Base-by-base conservation (phyloP, 2,113 vertebrate genomes). In the Phaethornis superciliosus region DNA sequence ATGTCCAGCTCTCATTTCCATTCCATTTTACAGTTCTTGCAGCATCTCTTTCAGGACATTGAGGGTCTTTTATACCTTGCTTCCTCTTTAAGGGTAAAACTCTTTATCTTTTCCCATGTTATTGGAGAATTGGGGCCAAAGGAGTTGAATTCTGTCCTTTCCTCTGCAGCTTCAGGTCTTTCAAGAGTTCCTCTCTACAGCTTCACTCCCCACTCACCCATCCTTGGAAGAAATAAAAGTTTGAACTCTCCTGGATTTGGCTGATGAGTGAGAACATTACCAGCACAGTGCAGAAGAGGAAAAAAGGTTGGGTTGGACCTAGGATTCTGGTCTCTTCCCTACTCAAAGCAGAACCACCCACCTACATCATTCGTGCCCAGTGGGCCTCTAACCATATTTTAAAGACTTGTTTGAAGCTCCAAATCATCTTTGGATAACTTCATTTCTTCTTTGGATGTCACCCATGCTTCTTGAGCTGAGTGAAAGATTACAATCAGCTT, bases 281-380 rank as follows among this genome's bases (percentile, higher is more conserved):
- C 40, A 40, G 11, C 13, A 12, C 11, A 40, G 40, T 40, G 40
- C 40, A 40, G 40, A 40, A 40, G 5, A 40, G 22, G 12, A n/a
- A 28, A 51, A 64, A 51, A 51, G 16, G 4, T 10, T 42, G 74
- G 11, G 10, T 7, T 62, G 54, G 32, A 28, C 32, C 9, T 56
- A 10, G 20, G 67, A 15, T 0, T 0, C 51, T 47, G n/a, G 40
- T 37, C 12, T 80, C 12, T 49, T 15, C 33, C 10, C 10, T 33
- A 8, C 40, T 64, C 28, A 17, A 33, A 18, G 42, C 18, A 56
- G 20, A 30, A 32, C 75, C 56, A 40, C n/a, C 12, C 8, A 64
- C 30, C 49, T 49, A 3, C 42, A 13, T 71, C 2, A 0, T 56
- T 80, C 6, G 15, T 47, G 23, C 37, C 49, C 12, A 19, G 56